Percentiles rank a stretch among this genome's conserved stretches.
phyloP scores from a whole-genome alignment of 2,888 invertebrate species.

The Siphlonurus alternatus region DNA sequence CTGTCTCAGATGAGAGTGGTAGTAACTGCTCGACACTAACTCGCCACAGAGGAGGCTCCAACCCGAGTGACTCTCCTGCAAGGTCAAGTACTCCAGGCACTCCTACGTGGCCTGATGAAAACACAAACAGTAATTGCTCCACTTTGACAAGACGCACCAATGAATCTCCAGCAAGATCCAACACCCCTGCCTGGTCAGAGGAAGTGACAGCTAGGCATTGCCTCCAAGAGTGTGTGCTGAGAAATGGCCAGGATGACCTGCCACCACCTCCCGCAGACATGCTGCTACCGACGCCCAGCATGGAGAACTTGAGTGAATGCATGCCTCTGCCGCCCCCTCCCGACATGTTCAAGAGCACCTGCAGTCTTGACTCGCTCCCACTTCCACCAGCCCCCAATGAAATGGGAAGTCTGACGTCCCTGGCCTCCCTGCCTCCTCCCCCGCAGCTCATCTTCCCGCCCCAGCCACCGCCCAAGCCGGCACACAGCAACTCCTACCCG shows the following conservation, averaged over 20 bases:
- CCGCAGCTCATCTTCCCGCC: constrained; percentile 34
- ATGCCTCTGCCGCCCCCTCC: constrained; percentile 55
- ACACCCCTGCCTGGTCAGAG: not conserved
- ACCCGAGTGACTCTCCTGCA: not conserved
- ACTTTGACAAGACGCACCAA: not conserved
- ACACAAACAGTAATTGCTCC: not conserved
- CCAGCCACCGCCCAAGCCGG: constrained; percentile 41
- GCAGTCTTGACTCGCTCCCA: constrained; percentile 55
- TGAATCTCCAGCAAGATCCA: not conserved
- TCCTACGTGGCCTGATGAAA: not conserved
- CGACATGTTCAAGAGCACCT: constrained; percentile 56
- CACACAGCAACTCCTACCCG: not conserved
- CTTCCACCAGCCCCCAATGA: not conserved
- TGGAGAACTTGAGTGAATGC: constrained; percentile 25
- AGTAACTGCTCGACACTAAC: constrained; percentile 25
- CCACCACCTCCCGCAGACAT: constrained; percentile 28
- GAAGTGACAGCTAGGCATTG: not conserved
- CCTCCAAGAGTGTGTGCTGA: not conserved
- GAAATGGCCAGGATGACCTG: constrained; percentile 14
- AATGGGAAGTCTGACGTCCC: not conserved
- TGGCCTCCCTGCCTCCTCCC: constrained; percentile 13
- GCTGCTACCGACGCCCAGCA: constrained; percentile 35
- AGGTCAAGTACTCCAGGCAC: not conserved
- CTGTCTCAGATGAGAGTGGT: constrained; percentile 15
- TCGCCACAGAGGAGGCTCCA: constrained; percentile 26